A percentile compares a stretch with the other conserved stretches of the same genome.
These are phyloP conservation scores for Corvus hawaiiensis DNA, from an alignment of 2,113 vertebrate species.

Conservation along the genomic window DNA sequence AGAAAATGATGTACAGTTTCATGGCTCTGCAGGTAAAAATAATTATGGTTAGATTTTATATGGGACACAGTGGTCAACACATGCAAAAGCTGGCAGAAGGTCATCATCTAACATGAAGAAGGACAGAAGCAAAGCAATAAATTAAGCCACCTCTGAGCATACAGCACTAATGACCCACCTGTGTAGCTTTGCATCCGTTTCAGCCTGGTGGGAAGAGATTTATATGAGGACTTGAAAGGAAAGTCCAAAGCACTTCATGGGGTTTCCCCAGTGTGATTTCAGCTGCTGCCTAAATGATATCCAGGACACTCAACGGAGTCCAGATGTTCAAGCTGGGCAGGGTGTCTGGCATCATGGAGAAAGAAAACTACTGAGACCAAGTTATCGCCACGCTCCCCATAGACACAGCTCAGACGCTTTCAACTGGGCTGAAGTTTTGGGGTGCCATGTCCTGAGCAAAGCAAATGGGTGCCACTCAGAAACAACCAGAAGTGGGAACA, in stretches of 20 bases:
- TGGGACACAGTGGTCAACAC: rapidly evolving
- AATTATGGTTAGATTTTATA: not conserved
- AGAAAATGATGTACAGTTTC: constrained; percentile 74
- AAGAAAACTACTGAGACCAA: not conserved
- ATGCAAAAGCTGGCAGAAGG: not conserved
- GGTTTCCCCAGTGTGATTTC: not conserved
- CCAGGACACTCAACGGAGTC: not conserved
- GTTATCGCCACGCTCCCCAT: not conserved
- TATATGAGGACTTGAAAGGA: not conserved
- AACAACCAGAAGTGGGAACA: not conserved
- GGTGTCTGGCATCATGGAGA: not conserved
- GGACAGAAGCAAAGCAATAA: not conserved
- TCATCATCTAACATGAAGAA: not conserved
- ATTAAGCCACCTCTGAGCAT: not conserved
- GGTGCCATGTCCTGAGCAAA: not conserved
- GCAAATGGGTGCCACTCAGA: rapidly evolving
- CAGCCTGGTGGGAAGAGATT: not conserved
- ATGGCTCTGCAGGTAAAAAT: constrained; percentile 75
- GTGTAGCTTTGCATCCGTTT: not conserved
- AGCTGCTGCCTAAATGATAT: not conserved
- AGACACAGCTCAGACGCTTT: not conserved
- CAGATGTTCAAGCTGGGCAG: not conserved
- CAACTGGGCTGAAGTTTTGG: not conserved
- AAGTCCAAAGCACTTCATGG: not conserved
- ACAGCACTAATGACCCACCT: not conserved